Conservation (phyloP, 2,888 invertebrate genomes). For the Eupeodes latifasciatus region DNA sequence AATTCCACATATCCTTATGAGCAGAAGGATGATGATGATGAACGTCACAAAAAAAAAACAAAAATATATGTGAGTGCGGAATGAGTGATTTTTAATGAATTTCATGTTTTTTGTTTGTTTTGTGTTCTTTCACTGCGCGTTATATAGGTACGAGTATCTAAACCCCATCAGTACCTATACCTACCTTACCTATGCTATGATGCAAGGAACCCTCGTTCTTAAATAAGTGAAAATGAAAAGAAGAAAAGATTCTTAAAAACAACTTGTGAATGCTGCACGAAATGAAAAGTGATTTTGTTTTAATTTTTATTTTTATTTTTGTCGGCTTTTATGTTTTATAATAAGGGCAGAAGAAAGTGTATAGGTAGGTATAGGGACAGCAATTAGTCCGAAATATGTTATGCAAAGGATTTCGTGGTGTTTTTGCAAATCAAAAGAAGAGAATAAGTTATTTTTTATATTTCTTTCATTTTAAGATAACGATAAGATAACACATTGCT, state of each 20-base stretch:
- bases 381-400: conserved; percentile 2
- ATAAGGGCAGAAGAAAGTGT: conserved; percentile 32
- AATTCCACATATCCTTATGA: conserved; percentile 30
- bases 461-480: too few relatives aligned
- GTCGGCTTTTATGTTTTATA: conserved; percentile 48
- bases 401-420: background rate
- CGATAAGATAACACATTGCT: too few relatives aligned
- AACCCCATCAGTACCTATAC: too few relatives aligned
- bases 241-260: conserved; percentile 17
- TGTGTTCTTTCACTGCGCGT: background rate
- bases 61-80: conserved; percentile 51
- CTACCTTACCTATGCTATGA: too few relatives aligned
- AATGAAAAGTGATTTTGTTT: conserved; percentile 74
- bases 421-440: background rate
- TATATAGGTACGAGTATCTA: too few relatives aligned
- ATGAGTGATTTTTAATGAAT: conserved; percentile 75
- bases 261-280: conserved; percentile 56
- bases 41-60: conserved; percentile 37
- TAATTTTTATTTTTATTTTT: conserved; percentile 40
- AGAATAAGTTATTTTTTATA: background rate
- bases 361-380: background rate
- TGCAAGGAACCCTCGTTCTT: background rate
- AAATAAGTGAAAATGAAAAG: background rate
- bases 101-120: conserved; percentile 62
- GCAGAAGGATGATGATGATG: conserved; percentile 45